These are phyloP conservation scores for Pseudomyrmex cubaensis DNA, from an alignment of 1,140 invertebrate genomes.

Conservation along the genomic window DNA sequence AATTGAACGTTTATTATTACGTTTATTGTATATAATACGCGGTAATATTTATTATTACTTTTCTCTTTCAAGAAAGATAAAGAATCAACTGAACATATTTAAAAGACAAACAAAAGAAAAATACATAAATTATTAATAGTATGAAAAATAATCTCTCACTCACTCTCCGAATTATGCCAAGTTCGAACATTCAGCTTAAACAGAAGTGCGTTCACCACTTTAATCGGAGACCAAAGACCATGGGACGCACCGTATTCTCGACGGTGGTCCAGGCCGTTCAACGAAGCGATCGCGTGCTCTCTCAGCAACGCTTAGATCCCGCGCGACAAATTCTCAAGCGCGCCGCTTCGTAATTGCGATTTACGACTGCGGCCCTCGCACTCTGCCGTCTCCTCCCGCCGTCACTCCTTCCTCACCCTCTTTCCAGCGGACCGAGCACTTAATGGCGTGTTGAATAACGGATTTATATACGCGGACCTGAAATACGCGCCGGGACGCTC, in stretches of 20 bases:
- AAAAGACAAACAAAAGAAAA: too few species aligned
- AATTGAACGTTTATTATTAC: neutral
- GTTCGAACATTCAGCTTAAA: constrained; percentile 2
- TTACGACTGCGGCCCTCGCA: constrained; percentile 78
- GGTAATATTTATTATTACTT: too few species aligned
- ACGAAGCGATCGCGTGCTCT: constrained; percentile 62
- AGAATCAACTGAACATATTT: too few species aligned
- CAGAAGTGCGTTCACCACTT: constrained; percentile 25
- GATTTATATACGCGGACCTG: constrained; percentile 82
- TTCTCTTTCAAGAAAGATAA: too few species aligned
- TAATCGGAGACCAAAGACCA: constrained; percentile 56
- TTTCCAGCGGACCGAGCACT: constrained; percentile 78
- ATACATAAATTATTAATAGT: too few species aligned
- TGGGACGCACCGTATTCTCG: constrained; percentile 58
- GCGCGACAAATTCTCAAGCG: constrained; percentile 84
- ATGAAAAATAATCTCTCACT: too few species aligned
- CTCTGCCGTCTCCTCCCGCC: constrained; percentile 5
- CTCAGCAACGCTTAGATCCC: constrained; percentile 80
- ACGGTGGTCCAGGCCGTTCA: constrained; percentile 72
- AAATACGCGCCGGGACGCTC: constrained; percentile 77
- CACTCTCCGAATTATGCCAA: constrained; percentile 9
- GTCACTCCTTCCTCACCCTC: constrained; percentile 23
- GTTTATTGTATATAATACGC: too few species aligned
- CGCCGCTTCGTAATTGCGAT: constrained; percentile 84
- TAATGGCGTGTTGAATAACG: constrained; percentile 85